Conservation (phyloP, 2,888 invertebrate genomes). For the Monochamus alternatus region DNA sequence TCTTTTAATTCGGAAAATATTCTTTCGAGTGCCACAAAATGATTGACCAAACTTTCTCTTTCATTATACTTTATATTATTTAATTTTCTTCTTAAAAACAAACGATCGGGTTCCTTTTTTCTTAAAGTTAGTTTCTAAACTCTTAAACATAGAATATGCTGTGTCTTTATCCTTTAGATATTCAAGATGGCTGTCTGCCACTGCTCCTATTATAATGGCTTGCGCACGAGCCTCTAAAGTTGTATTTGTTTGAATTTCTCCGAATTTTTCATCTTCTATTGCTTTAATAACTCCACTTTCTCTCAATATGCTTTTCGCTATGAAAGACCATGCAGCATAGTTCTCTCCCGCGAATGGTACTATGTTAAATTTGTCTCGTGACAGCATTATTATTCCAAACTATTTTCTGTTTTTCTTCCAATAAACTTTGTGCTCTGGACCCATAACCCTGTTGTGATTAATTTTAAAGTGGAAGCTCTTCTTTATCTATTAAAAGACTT, state of each 20-base stretch:
- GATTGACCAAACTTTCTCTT: background rate
- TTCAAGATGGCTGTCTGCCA: constrained; percentile 17
- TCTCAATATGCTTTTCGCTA: constrained; percentile 15
- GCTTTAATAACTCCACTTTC: constrained; percentile 15
- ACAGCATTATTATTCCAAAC: background rate
- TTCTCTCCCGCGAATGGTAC: background rate
- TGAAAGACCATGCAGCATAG: background rate
- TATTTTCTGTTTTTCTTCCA: background rate
- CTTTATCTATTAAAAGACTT: no score
- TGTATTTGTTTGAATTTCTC: background rate
- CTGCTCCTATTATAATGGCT: constrained; percentile 22
- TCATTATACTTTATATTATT: constrained; percentile 16
- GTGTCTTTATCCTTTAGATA: constrained; percentile 9
- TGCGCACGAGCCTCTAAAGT: constrained; percentile 11
- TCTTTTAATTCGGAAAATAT: constrained; percentile 18
- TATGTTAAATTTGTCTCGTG: background rate
- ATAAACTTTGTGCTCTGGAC: background rate
- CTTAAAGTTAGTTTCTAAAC: constrained; percentile 23
- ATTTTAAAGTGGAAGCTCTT: no score
- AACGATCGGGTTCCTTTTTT: constrained; percentile 13
- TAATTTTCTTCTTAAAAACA: constrained; percentile 18
- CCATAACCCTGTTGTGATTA: constrained; percentile 13
- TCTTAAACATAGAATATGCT: constrained; percentile 19
- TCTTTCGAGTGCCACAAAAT: constrained; percentile 12
- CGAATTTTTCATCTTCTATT: constrained; percentile 19